These are phyloP conservation scores for Ochropleura plecta DNA, from an alignment of 2,888 invertebrate genomes.

Conservation along the genomic window DNA sequence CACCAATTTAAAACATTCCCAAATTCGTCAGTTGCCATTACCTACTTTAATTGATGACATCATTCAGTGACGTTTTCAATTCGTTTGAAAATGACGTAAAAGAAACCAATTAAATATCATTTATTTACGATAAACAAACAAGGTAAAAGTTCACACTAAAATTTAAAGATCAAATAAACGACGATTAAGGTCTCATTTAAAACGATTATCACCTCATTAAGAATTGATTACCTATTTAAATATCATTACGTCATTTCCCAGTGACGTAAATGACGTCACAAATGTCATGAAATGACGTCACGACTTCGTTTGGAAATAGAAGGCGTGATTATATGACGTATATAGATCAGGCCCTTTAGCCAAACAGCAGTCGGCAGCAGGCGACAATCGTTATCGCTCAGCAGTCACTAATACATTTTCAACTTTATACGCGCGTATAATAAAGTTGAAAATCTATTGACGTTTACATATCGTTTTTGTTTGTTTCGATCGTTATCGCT, in stretches of 20 bases:
- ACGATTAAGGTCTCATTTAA: background rate
- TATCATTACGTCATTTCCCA: background rate
- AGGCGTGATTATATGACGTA: constrained; percentile 39
- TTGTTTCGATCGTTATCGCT: no score
- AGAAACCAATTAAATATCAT: background rate
- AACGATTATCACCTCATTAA: background rate
- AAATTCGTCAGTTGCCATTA: constrained; percentile 4
- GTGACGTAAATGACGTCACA: background rate
- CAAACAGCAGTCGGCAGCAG: no score
- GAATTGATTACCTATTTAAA: no score
- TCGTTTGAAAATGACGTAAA: background rate
- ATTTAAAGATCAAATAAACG: background rate
- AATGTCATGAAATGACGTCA: constrained; percentile 24
- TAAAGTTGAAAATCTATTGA: no score
- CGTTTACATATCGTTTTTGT: no score
- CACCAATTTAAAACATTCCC: constrained; percentile 11
- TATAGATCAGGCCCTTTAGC: no score
- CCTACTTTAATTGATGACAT: background rate
- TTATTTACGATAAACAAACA: background rate
- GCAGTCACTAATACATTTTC: no score
- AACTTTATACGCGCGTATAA: no score
- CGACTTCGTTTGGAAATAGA: constrained; percentile 19
- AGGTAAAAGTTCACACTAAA: background rate
- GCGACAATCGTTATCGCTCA: no score
- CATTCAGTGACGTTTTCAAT: background rate